Evolutionary conservation across 2,888 invertebrate genomes (phyloP), one percentile per base, ranked within the genome.

Genomic region (Amphipyra berbera): DNA sequence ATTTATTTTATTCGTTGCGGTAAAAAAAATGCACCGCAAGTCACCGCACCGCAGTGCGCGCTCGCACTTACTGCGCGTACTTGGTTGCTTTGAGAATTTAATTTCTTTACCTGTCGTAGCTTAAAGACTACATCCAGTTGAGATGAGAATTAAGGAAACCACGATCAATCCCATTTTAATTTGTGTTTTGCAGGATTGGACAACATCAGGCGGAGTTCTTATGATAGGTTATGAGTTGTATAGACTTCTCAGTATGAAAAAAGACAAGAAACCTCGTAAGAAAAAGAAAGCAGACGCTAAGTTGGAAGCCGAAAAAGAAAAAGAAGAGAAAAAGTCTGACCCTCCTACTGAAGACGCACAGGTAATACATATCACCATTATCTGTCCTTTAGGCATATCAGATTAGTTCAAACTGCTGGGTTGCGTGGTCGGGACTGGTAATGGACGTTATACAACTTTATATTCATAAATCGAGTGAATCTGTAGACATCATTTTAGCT

Each of bases 171-270:
- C 8, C 42, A 49, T 4, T 50, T 40, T 50, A 30, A n/a, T 58
- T 45, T 61, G 54, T 48, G 48, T 47, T 61, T 84, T 86, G 80
- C 91, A 96, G 84, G 97, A 97, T 59, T 99, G 99, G 99, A 96
- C 96, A 41, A 96, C 96, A 40, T 96, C 96, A 8, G 99, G 99
- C 6, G 99, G 99, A 1, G 99, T 99, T 0, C 95, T 99, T 40
- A 95, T 99, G 80, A 98, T 99, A 87, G 99, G 99, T 1, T 99
- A 99, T 88, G 99, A 99, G 93, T 96, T 99, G 87, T 99, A 98
- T 87, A 96, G 99, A 14, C 96, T 99, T 73, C 95, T 99, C 55
- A 98, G 98, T 74, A 95, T 98, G 85, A 97, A 97, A 86, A 96
- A 95, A 78, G 96, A 95, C 85, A 95, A 95, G 81, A 95, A 95